Evolutionary conservation across 2,888 invertebrate species (phyloP).

Genomic region (Timandra comae): DNA sequence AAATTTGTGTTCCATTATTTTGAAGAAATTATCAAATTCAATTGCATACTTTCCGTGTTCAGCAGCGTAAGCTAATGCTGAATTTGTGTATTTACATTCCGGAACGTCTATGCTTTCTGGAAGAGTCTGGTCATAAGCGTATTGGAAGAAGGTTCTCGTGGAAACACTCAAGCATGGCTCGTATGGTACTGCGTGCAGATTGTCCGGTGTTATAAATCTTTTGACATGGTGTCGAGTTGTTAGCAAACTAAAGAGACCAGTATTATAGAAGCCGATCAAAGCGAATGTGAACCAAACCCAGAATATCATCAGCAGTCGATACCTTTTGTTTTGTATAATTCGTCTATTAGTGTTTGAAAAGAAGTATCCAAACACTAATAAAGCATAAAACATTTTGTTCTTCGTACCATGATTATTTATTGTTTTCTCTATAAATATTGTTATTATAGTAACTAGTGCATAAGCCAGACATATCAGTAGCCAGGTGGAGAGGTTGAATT

Average conservation of each 20-base stretch:
- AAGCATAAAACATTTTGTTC: slow-evolving; percentile 19
- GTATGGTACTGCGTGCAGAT: slow-evolving; percentile 29
- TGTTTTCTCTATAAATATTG: too few relatives aligned
- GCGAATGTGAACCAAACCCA: slow-evolving; percentile 57
- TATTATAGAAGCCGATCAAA: slow-evolving; percentile 47
- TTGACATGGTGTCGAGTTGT: slow-evolving; percentile 32
- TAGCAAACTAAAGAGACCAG: slow-evolving; percentile 43
- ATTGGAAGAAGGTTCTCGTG: slow-evolving; percentile 31
- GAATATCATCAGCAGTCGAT: slow-evolving; percentile 33
- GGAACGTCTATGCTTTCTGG: slow-evolving; percentile 25
- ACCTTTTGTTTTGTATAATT: slow-evolving; percentile 27
- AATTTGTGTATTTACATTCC: slow-evolving; percentile 29
- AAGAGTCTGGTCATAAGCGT: slow-evolving; percentile 34
- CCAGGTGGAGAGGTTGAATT: slow-evolving; percentile 40
- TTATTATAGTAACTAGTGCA: too few relatives aligned
- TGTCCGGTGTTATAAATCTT: slow-evolving; percentile 22
- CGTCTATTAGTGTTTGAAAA: slow-evolving; percentile 33
- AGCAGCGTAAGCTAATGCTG: slow-evolving; percentile 33
- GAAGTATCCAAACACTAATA: slow-evolving; percentile 45
- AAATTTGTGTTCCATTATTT: slow-evolving; percentile 32
- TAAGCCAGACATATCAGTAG: slow-evolving; percentile 31
- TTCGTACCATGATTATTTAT: slow-evolving; percentile 16
- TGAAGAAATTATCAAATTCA: slow-evolving; percentile 33
- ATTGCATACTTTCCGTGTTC: slow-evolving; percentile 31
- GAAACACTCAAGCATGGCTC: slow-evolving; percentile 40